Base-by-base conservation (phyloP, 2,113 vertebrate genomes). In the Catagonus wagneri region DNA sequence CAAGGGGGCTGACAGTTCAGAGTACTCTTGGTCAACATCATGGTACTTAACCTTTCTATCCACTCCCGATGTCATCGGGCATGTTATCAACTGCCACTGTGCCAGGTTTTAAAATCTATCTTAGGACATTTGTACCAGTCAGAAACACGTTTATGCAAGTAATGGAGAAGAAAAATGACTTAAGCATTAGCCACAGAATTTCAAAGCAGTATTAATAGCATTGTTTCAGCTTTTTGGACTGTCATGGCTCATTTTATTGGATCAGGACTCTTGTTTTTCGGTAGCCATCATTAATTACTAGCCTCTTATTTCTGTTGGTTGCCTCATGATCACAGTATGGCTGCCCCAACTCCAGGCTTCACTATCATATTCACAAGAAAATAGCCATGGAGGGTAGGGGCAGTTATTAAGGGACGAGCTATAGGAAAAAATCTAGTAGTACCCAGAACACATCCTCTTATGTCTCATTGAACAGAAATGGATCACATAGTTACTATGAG, bases 271-370 rank as follows among this genome's bases (percentile, higher is more conserved):
- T 69, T 32, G 2, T 19, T 11, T 44, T 44, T 44, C 44, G 5
- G 10, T 58, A 72, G 19, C 22, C 12, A 50, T 44, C 9, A 36
- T 52, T 66, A 29, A n/a, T 63, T 54, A 36, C 36, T 12, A 60
- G 14, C 12, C 63, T 81, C n/a, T 32, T 4, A 15, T 63, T 71
- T 19, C 23, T 6, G 2, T 39, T 22, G 81, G 34, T 50, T 66
- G 32, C 27, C 9, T 88, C 32, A 12, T 29, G 11, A 76, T 88
- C 12, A 6, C 32, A 44, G 11, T 4, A 22, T 9, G 6, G 16
- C 25, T 72, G 1, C 0, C 27, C 15, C 20, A 44, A 44, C 14
- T 58, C 6, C 14, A 50, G 6, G 19, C 0, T 23, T 74, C 22
- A 11, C 11, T 27, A 12, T 56, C 0, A 15, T 10, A 71, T 19